Conservation (phyloP, 2,888 invertebrate species). For the Lasioglossum calceatum region DNA sequence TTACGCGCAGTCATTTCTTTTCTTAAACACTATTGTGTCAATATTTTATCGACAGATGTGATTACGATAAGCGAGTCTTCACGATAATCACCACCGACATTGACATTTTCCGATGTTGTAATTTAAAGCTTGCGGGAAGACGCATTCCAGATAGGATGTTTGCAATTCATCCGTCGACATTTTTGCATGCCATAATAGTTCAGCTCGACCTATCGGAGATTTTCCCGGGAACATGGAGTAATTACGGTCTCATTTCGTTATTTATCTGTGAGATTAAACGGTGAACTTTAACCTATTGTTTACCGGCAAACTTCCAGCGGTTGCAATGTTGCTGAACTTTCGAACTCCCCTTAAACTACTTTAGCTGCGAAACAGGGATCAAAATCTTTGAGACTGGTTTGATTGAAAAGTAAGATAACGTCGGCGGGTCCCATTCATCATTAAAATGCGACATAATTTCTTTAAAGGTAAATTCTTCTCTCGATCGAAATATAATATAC, state of each 20-base stretch:
- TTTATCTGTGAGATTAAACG: background rate
- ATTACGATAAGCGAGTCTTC: conserved; percentile 27
- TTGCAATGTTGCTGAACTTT: conserved; percentile 24
- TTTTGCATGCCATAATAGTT: background rate
- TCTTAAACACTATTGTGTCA: background rate
- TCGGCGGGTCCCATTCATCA: background rate
- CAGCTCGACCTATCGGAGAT: background rate
- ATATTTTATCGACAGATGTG: background rate
- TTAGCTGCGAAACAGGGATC: background rate
- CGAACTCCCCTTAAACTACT: background rate
- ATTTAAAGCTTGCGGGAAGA: background rate
- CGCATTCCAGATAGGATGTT: conserved; percentile 4
- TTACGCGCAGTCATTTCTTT: background rate
- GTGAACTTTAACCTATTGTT: conserved; percentile 20
- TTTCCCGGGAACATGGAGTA: background rate
- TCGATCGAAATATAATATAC: too few species aligned
- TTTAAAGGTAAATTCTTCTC: too few species aligned
- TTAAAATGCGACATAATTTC: conserved; percentile 14
- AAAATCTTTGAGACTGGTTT: background rate
- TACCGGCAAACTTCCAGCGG: background rate
- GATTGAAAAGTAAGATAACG: background rate
- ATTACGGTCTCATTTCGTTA: conserved; percentile 10
- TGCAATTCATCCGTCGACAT: conserved; percentile 2
- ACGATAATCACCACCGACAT: conserved; percentile 1
- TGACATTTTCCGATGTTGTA: conserved; percentile 39